These are phyloP conservation scores for Halocaridina rubra DNA, from an alignment of 2,888 invertebrate species.

Conservation along the genomic window DNA sequence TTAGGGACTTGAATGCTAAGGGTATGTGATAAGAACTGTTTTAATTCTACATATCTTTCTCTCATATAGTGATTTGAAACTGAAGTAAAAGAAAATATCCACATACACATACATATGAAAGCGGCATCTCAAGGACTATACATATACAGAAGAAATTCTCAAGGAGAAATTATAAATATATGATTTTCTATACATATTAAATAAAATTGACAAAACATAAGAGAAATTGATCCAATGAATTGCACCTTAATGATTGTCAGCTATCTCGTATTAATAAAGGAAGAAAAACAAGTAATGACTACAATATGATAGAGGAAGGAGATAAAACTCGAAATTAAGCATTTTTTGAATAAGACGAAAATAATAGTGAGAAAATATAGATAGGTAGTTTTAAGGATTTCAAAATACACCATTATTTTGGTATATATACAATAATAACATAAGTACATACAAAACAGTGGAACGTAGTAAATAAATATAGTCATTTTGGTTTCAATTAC, in stretches of 20 bases:
- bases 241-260: slow-evolving; percentile 47
- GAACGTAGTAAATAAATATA: slow-evolving; percentile 53
- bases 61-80: no score
- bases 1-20: no score
- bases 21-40: no score
- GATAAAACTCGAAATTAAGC: slow-evolving; percentile 2
- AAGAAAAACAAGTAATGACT: slow-evolving; percentile 28
- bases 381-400: slow-evolving; percentile 3
- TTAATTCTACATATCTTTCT: no score
- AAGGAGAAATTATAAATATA: background rate
- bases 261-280: slow-evolving; percentile 32
- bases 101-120: slow-evolving; percentile 25
- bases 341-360: background rate
- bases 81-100: background rate
- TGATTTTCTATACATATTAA: background rate
- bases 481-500: slow-evolving; percentile 47
- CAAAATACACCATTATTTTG: slow-evolving; percentile 32
- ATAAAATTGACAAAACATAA: background rate
- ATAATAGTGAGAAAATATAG: background rate
- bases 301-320: background rate
- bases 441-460: slow-evolving; percentile 50
- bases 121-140: slow-evolving; percentile 46
- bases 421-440: slow-evolving; percentile 51
- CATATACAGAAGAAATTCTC: background rate
- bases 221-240: slow-evolving; percentile 13